Evolutionary conservation across 2,888 invertebrate genomes (phyloP).

Genomic region (Diogma glabrata): DNA sequence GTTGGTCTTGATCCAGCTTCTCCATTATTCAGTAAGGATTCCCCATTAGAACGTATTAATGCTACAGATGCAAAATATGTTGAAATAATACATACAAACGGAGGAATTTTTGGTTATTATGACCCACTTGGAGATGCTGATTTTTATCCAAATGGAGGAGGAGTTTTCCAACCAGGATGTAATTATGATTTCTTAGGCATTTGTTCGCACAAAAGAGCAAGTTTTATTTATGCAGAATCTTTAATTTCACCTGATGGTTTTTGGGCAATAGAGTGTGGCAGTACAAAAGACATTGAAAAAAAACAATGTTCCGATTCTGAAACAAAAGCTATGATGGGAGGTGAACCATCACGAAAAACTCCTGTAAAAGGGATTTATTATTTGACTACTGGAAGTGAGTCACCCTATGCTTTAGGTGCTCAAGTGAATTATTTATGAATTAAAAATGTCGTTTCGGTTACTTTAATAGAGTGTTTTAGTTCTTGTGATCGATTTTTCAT

Average conservation of each 20-base stretch:
- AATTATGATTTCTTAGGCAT: conserved; percentile 18
- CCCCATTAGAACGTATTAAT: background rate
- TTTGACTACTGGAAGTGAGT: background rate
- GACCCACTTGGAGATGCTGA: conserved; percentile 31
- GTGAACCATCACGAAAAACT: conserved; percentile 25
- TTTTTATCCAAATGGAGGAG: conserved; percentile 35
- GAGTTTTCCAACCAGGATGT: conserved; percentile 33
- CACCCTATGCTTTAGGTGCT: background rate
- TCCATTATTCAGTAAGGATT: background rate
- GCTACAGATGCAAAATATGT: background rate
- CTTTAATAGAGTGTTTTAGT: no score
- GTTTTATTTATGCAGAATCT: conserved; percentile 31
- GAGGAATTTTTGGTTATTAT: conserved; percentile 27
- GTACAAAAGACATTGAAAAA: conserved; percentile 19
- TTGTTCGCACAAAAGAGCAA: conserved; percentile 30
- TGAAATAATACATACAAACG: conserved; percentile 18
- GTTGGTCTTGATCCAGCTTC: background rate
- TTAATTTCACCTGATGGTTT: conserved; percentile 18
- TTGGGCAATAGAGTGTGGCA: conserved; percentile 17
- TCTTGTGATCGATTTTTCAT: no score
- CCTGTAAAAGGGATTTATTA: conserved; percentile 28
- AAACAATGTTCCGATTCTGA: conserved; percentile 25
- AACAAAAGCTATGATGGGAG: conserved; percentile 28
- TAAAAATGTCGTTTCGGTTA: no score
- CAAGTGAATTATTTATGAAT: no score